These are phyloP conservation scores for Drosophila phalerata DNA, from an alignment of 2,888 invertebrate species.

Conservation along the genomic window DNA sequence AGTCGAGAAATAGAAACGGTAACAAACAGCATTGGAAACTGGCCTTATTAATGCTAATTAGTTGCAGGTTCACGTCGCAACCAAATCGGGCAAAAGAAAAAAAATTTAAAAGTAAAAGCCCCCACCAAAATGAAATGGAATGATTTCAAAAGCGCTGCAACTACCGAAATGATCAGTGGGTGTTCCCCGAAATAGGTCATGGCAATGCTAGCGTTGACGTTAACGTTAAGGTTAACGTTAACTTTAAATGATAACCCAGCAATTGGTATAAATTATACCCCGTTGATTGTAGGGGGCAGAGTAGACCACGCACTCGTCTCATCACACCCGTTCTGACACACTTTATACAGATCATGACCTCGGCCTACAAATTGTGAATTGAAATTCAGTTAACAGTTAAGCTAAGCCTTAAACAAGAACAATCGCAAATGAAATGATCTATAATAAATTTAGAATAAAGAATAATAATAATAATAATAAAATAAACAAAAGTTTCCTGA, in stretches of 20 bases:
- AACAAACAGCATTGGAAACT: conserved; percentile 43
- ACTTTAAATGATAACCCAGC: conserved; percentile 29
- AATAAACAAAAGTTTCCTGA: not conserved
- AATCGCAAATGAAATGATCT: not conserved
- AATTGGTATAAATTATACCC: conserved; percentile 27
- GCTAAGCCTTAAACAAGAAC: conserved; percentile 6
- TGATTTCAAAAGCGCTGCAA: conserved; percentile 56
- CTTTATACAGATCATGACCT: conserved; percentile 61
- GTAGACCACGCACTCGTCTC: conserved; percentile 53
- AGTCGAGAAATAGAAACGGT: conserved; percentile 24
- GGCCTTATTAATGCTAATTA: conserved; percentile 60
- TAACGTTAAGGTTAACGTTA: not conserved
- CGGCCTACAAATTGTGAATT: conserved; percentile 40
- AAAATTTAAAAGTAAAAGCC: conserved; percentile 52
- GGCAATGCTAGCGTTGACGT: conserved; percentile 43
- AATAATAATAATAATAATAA: not conserved
- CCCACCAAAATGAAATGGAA: conserved; percentile 9
- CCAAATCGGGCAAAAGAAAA: conserved; percentile 43
- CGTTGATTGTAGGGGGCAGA: conserved; percentile 7
- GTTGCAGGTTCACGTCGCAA: conserved; percentile 51
- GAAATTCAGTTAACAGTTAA: conserved; percentile 21
- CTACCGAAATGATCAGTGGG: conserved; percentile 66
- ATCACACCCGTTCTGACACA: conserved; percentile 72
- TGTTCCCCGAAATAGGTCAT: conserved; percentile 74
- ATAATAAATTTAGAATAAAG: not conserved